Evolutionary conservation across 2,888 invertebrate species (phyloP).

Genomic region (Nephrotoma appendiculata): DNA sequence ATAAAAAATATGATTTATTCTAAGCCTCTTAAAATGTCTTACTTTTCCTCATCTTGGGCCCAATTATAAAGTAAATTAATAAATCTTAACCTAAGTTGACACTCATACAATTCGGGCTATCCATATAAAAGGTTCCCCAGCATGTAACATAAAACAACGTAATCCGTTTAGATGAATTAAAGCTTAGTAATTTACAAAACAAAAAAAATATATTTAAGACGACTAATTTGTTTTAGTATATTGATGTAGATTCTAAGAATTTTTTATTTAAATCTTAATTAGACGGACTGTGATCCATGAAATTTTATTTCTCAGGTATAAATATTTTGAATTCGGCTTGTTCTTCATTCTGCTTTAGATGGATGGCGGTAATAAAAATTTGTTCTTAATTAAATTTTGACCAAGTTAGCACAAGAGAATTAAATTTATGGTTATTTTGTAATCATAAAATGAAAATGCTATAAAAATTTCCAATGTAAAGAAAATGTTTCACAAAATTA

Average conservation of each 20-base stretch:
- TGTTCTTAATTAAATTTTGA: neutral
- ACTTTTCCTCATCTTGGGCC: neutral
- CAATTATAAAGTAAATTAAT: neutral
- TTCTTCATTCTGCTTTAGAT: neutral
- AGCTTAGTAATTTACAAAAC: neutral
- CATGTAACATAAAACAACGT: neutral
- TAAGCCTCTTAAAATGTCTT: neutral
- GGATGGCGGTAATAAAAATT: neutral
- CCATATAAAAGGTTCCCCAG: neutral
- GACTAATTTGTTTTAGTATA: neutral
- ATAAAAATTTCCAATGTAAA: neutral
- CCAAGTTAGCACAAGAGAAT: neutral
- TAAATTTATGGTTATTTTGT: neutral
- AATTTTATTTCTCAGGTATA: neutral
- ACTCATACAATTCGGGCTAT: neutral
- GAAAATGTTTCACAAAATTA: neutral
- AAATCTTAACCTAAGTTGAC: neutral
- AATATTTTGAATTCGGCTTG: neutral
- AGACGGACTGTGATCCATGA: neutral
- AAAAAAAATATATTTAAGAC: neutral
- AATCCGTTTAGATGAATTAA: neutral
- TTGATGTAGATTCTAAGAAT: neutral
- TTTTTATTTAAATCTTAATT: neutral
- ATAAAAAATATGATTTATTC: neutral
- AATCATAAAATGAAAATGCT: neutral